Base-by-base conservation (phyloP, 2,888 invertebrate species). In the Chrysolina oricalcia region DNA sequence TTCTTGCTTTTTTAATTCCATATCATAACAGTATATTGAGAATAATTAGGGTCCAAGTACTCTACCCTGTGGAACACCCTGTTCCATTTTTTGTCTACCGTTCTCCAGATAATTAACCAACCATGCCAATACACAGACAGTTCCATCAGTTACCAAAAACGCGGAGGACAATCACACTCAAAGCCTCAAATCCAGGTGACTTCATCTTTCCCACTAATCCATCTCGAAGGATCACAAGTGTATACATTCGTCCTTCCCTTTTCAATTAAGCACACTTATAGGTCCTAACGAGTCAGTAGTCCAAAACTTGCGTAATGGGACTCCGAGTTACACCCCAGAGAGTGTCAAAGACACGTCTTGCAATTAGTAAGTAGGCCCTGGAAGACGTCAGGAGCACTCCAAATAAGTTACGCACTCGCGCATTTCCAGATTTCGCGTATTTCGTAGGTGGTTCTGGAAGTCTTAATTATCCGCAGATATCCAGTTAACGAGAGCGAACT, bases 381-480 rank as follows among this genome's bases (percentile, higher is more conserved):
- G 62, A 73, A 76, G 82, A 81, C 81, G 83, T 82, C 83, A 83
- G 70, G 46, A 77, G 77, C 83, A 83, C 81, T 80, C 81, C 76
- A 83, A 76, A 75, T 65, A 75, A 73, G 76, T 75, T 80, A 81
- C 80, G 81, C 80, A 81, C 78, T 79, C 80, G 78, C 77, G 81
- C 78, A 68, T 79, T 79, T 75, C 66, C 64, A 69, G 76, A 73
- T 70, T 13, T 78, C 67, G 66, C 68, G 74, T 59, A 48, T 53
- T 62, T 50, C 41, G 53, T 3, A 59, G 59, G 77, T 71, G 77
- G 77, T 76, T 79, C 80, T 75, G 50, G 63, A 79, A 80, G 78
- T 82, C 83, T 84, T 84, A 84, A 84, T 84, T 84, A 84, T 84
- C 83, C 70, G 74, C 83, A 80, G 81, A 82, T 83, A 81, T 79